A percentile compares a stretch with the other conserved stretches of the same genome.
Conservation (phyloP, 2,113 vertebrate genomes). For the Micronycteris hirsuta region DNA sequence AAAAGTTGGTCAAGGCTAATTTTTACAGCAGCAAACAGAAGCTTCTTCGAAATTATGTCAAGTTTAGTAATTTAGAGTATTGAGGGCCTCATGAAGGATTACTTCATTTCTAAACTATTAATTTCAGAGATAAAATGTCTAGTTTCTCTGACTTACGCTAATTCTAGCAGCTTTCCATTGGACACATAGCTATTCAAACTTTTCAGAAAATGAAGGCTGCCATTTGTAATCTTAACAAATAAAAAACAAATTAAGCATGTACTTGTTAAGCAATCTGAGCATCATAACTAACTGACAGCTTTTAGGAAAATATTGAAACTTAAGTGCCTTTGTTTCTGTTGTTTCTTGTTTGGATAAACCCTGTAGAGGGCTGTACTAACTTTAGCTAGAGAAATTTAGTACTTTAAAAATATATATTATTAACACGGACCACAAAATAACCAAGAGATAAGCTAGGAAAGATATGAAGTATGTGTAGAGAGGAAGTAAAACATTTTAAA, state of each 20-base stretch:
- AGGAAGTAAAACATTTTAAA: constrained; percentile 34
- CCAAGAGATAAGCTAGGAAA: constrained; percentile 11
- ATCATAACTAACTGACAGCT: not conserved
- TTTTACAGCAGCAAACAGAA: not conserved
- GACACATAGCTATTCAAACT: not conserved
- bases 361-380: not conserved
- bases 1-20: not conserved
- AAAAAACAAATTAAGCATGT: not conserved
- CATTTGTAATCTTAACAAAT: constrained; percentile 42
- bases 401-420: not conserved
- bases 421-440: not conserved
- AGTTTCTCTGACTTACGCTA: not conserved
- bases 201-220: constrained; percentile 20
- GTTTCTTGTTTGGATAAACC: not conserved
- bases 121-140: constrained; percentile 28
- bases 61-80: constrained; percentile 2
- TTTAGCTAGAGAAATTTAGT: constrained; percentile 15
- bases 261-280: constrained; percentile 13
- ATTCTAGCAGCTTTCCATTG: constrained; percentile 3
- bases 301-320: constrained; percentile 42
- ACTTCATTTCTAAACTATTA: constrained; percentile 21
- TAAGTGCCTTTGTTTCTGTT: not conserved
- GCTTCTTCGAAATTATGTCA: not conserved
- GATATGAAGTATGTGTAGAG: not conserved
- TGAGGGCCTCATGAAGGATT: not conserved